phyloP scores from a whole-genome alignment of 2,888 invertebrate species.

The Biston stratarius region DNA sequence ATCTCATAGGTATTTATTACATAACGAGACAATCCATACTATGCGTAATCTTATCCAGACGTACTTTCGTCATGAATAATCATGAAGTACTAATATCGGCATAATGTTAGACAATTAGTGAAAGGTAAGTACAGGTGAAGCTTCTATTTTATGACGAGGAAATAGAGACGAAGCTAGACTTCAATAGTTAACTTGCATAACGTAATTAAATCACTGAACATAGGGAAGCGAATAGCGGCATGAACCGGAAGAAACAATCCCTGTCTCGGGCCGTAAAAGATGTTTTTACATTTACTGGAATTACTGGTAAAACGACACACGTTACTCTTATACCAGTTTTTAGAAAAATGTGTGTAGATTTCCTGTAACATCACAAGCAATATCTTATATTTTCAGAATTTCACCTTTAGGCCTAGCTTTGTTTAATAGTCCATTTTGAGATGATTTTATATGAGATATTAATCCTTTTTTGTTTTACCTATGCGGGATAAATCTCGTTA shows the following conservation, averaged over 20 bases:
- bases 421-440: too few relatives aligned
- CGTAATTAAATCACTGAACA: constrained; percentile 21
- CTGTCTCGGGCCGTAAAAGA: constrained; percentile 8
- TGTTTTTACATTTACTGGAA: constrained; percentile 10
- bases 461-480: not conserved
- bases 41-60: not conserved
- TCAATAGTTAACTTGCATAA: constrained; percentile 20
- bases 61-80: not conserved
- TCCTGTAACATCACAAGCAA: not conserved
- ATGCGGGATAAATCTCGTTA: too few relatives aligned
- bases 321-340: not conserved
- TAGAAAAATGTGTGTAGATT: not conserved
- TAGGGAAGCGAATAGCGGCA: constrained; percentile 20
- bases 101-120: constrained; percentile 10
- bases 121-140: constrained; percentile 8
- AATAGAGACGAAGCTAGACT: constrained; percentile 14
- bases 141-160: constrained; percentile 22
- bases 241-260: constrained; percentile 16
- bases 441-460: too few relatives aligned
- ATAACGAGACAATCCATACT: not conserved
- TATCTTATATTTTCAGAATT: not conserved
- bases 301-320: not conserved
- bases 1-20: constrained; percentile 1
- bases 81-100: not conserved
- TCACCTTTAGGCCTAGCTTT: not conserved